These are phyloP conservation scores for Meteorus sp. DNA, from an alignment of 1,140 invertebrate species.

Conservation along the genomic window DNA sequence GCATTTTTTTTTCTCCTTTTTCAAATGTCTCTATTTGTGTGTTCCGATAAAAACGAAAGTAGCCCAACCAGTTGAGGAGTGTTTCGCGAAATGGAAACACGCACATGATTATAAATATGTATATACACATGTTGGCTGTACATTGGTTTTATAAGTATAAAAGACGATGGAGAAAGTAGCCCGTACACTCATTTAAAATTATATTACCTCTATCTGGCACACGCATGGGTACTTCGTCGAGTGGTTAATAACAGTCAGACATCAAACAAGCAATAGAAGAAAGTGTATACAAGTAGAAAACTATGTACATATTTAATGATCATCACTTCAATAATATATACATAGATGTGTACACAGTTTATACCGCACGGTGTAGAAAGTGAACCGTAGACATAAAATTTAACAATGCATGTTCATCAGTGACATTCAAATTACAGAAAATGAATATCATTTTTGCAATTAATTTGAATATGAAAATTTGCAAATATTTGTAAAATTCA, in stretches of 20 bases:
- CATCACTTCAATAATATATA: no score
- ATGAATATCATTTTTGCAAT: background rate
- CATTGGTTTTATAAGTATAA: background rate
- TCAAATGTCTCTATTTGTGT: background rate
- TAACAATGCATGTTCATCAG: slow-evolving; percentile 30
- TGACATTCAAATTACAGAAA: background rate
- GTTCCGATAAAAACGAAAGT: slow-evolving; percentile 27
- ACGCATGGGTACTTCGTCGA: slow-evolving; percentile 20
- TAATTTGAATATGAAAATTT: no score
- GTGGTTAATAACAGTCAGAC: slow-evolving; percentile 39
- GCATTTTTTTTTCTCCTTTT: slow-evolving; percentile 1
- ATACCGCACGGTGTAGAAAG: no score
- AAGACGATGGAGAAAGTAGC: slow-evolving; percentile 26
- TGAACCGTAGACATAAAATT: slow-evolving; percentile 41
- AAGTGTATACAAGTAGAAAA: no score
- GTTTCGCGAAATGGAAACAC: slow-evolving; percentile 24
- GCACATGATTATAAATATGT: slow-evolving; percentile 1
- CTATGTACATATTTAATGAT: no score
- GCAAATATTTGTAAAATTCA: no score
- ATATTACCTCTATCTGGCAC: slow-evolving; percentile 17
- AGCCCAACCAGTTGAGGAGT: slow-evolving; percentile 21
- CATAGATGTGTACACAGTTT: no score
- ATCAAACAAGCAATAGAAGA: slow-evolving; percentile 40
- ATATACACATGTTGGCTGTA: background rate
- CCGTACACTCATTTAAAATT: slow-evolving; percentile 15